These are phyloP conservation scores for Cyprinodon diabolis DNA, from an alignment of 2,797 vertebrate genomes.

Conservation along the genomic window DNA sequence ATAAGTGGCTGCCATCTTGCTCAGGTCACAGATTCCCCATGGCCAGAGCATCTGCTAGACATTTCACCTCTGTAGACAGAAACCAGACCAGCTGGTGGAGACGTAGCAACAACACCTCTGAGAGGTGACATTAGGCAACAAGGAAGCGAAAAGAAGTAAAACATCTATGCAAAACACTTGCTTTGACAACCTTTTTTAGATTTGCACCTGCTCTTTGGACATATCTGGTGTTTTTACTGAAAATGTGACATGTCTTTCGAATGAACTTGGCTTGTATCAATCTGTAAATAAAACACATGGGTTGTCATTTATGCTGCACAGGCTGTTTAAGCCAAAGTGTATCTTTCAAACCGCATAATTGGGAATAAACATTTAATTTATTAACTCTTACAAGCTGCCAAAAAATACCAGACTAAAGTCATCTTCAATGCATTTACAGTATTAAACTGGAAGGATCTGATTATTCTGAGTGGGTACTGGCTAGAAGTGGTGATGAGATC, in stretches of 20 bases:
- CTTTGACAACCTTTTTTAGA: too few relatives aligned
- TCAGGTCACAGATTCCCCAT: constrained; percentile 36
- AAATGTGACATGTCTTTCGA: neutral
- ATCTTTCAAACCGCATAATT: neutral
- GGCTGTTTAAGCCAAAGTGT: too few relatives aligned
- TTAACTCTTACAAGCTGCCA: neutral
- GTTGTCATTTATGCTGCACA: neutral
- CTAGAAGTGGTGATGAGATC: too few relatives aligned
- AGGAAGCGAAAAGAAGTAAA: constrained; percentile 2
- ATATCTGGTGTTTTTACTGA: neutral
- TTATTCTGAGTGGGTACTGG: too few relatives aligned
- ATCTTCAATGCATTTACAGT: neutral
- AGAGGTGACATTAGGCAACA: constrained; percentile 9
- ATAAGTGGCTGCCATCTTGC: constrained; percentile 23
- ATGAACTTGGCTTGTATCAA: too few relatives aligned
- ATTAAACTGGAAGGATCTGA: too few relatives aligned
- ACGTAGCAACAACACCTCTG: too few relatives aligned
- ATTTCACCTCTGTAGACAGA: constrained; percentile 13
- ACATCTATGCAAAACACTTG: constrained; percentile 3
- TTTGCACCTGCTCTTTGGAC: neutral
- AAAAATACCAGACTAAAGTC: neutral
- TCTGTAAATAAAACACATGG: neutral
- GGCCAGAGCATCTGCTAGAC: constrained; percentile 47
- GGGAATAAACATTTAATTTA: neutral
- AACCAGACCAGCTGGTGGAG: neutral